A percentile compares a stretch with the other conserved stretches of the same genome.
These are phyloP conservation scores for Zosterops japonicus DNA, from an alignment of 2,113 vertebrate genomes.

Conservation along the genomic window DNA sequence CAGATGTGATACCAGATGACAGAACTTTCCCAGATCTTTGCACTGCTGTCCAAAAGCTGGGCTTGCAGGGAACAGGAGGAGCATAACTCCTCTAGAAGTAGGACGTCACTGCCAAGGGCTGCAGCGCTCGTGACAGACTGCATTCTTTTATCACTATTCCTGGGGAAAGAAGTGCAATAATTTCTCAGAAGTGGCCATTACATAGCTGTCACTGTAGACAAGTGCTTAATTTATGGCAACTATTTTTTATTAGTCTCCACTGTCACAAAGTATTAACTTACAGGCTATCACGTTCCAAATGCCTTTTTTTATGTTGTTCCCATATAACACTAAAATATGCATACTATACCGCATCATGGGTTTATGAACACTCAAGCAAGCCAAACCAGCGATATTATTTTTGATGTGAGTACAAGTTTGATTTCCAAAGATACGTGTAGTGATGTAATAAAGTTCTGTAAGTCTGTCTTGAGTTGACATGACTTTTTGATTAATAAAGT, in stretches of 20 bases:
- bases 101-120: background rate
- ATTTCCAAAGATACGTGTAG: background rate
- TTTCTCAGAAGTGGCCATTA: constrained; percentile 28
- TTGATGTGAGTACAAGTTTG: background rate
- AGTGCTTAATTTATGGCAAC: constrained; percentile 37
- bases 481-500: background rate
- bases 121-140: background rate
- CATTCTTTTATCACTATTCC: background rate
- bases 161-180: background rate
- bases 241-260: constrained; percentile 39
- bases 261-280: constrained; percentile 43
- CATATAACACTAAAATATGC: constrained; percentile 2
- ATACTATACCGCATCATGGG: background rate
- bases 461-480: background rate
- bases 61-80: background rate
- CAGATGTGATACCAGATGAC: background rate
- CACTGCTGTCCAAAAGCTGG: background rate
- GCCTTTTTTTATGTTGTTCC: constrained; percentile 8
- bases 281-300: background rate
- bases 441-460: background rate
- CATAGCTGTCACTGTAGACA: background rate
- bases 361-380: background rate
- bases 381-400: background rate
- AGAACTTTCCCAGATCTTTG: background rate
- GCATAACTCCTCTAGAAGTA: background rate